A percentile compares a stretch with the other conserved stretches of the same genome.
Evolutionary conservation across 2,797 vertebrate species (phyloP).

Genomic region (Pipistrellus pipistrellus): DNA sequence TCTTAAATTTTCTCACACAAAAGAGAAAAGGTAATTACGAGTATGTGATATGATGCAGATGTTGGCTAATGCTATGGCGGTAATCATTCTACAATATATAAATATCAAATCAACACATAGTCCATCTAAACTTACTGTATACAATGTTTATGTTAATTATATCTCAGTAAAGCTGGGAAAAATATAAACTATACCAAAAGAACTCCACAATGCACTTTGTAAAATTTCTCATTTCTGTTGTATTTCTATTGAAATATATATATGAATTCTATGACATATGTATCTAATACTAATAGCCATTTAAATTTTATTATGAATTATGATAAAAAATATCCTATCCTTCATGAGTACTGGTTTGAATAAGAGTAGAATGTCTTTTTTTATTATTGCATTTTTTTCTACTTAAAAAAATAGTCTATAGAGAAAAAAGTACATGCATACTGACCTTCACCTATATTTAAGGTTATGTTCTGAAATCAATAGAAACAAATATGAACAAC

Average conservation of each 20-base stretch:
- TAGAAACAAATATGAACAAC: not conserved
- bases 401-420: not conserved
- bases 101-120: not conserved
- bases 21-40: not conserved
- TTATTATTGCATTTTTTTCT: not conserved
- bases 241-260: not conserved
- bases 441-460: not conserved
- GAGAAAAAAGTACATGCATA: not conserved
- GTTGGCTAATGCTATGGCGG: not conserved
- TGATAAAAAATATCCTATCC: not conserved
- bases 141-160: not conserved
- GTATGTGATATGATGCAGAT: not conserved
- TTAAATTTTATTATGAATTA: not conserved
- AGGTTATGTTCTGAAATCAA: not conserved
- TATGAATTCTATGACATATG: not conserved
- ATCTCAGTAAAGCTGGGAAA: not conserved
- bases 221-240: not conserved
- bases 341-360: not conserved
- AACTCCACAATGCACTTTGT: not conserved
- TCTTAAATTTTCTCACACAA: not conserved
- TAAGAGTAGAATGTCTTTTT: not conserved
- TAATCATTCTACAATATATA: not conserved
- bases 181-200: not conserved
- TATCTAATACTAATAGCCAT: not conserved
- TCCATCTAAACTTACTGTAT: not conserved